Evolutionary conservation across 2,888 invertebrate genomes (phyloP), one percentile per base, ranked within the genome.

Genomic region (Caenorhabditis sinica): DNA sequence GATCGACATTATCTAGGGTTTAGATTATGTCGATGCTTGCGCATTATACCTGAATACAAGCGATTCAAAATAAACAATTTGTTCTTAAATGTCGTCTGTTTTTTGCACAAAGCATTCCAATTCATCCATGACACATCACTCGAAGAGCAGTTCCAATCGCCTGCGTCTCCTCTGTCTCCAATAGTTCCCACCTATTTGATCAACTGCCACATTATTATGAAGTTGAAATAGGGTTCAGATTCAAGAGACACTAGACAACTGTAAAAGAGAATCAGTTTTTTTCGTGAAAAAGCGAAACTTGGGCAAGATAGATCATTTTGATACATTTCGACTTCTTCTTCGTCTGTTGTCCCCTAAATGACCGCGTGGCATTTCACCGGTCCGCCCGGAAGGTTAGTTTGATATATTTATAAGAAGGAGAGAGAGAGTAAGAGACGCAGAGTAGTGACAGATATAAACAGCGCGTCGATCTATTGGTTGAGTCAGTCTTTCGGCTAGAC

Each of bases 351-450:
- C 40, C 23, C 25, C 5, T 1, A 43, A 49, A 83, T 83, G 83
- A 71, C 81, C 25, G 83, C 84, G 53, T 87, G 87, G 87, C 88
- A 88, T 66, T 88, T 88, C 73, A 87, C 85, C 45, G 88, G 88
- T 69, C 88, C 88, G 17, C 88, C 88, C 51, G 86, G 87, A 71
- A 80, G 85, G 88, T 88, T 56, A 25, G 83, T 81, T 74, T 74
- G 45, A 58, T 45, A 40, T 40, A 33, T 33, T 33, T 33, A 36
- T 36, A 61, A 60, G 36, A 69, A 49, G 33, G 40, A 51, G 69
- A 51, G 49, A 68, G 49, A 49, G 49, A 63, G 25, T 17, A 33
- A 60, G 76, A 68, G 68, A 45, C n/a, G 33, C 23, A 75, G 75
- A 61, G 51, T 51, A 17, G 36, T 43, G 69, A 63, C 13, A 71